These are phyloP conservation scores for Thelaira solivaga DNA, from an alignment of 2,888 invertebrate genomes.

Conservation along the genomic window DNA sequence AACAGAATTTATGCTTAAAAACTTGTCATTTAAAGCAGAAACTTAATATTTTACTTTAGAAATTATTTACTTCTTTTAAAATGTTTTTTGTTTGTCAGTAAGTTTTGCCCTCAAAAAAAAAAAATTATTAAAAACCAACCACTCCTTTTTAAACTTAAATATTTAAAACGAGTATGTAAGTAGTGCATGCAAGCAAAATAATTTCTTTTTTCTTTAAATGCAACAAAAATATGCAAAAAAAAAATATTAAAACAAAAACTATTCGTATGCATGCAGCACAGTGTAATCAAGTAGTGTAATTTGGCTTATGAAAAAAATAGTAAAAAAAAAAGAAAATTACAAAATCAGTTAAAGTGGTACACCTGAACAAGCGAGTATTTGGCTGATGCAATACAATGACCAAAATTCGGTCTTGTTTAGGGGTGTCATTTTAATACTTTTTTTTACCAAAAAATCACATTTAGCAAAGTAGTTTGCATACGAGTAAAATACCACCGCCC, in stretches of 20 bases:
- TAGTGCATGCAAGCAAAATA: constrained; percentile 28
- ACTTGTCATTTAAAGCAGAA: too few species aligned
- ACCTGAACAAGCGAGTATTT: constrained; percentile 63
- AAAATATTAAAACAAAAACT: too few species aligned
- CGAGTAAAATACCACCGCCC: too few species aligned
- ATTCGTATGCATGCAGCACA: neutral
- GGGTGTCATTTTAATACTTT: constrained; percentile 57
- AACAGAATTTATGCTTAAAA: too few species aligned
- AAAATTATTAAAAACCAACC: too few species aligned
- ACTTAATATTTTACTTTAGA: too few species aligned
- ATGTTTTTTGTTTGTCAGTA: too few species aligned
- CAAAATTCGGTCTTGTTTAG: constrained; percentile 63
- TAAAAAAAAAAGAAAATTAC: neutral
- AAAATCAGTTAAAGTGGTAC: constrained; percentile 52
- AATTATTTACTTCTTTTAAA: too few species aligned
- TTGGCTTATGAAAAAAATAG: constrained; percentile 15
- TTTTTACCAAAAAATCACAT: constrained; percentile 19
- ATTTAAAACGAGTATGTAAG: too few species aligned
- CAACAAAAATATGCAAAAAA: neutral
- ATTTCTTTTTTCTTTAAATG: neutral
- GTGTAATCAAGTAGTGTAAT: constrained; percentile 5
- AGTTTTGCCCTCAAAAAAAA: too few species aligned
- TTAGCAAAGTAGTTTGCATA: constrained; percentile 30
- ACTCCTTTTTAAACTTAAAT: too few species aligned
- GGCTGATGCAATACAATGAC: constrained; percentile 59